Evolutionary conservation across 2,113 vertebrate species (phyloP).

Genomic region (Gobiocypris rarus): DNA sequence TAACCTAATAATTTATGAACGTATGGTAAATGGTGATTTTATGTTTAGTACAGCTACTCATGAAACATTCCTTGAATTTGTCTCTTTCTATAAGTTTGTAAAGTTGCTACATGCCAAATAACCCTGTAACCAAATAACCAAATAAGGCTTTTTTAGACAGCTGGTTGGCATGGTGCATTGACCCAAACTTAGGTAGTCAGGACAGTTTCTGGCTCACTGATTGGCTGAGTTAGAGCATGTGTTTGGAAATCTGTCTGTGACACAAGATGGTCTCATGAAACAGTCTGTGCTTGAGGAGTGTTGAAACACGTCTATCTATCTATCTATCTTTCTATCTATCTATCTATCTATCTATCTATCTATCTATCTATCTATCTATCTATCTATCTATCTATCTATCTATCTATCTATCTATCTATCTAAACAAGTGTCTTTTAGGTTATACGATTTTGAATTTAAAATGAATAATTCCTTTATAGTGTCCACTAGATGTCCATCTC

Average conservation of each 20-base stretch:
- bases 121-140: no score
- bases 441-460: no score
- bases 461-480: background rate
- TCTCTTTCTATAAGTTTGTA: background rate
- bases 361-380: no score
- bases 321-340: no score
- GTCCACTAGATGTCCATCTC: conserved; percentile 19
- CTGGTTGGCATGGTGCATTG: background rate
- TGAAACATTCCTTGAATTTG: background rate
- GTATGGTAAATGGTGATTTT: background rate
- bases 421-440: no score
- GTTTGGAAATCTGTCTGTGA: background rate
- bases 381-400: no score
- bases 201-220: background rate
- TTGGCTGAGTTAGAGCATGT: background rate
- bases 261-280: background rate
- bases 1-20: no score
- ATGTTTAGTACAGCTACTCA: background rate
- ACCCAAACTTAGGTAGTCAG: background rate
- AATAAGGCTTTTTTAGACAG: background rate
- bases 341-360: no score
- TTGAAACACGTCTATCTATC: background rate
- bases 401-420: no score
- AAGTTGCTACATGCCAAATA: background rate
- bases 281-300: background rate